phyloP scores from a whole-genome alignment of 1,140 invertebrate genomes.

The Bathynomus jamesi region DNA sequence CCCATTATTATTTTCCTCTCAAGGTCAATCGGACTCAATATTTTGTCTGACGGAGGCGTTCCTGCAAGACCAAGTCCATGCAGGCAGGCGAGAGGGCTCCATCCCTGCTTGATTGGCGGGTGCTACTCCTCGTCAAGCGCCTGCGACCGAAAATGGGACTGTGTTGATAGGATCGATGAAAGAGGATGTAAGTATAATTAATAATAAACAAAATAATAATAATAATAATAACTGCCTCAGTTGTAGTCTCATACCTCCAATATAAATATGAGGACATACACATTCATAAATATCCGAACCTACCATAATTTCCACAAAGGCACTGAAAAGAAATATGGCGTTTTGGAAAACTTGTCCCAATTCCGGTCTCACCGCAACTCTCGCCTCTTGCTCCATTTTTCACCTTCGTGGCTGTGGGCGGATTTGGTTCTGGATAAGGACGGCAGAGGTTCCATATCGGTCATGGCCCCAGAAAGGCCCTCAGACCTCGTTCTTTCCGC shows the following conservation, averaged over 20 bases:
- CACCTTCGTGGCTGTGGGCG: constrained; percentile 26
- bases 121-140: constrained; percentile 63
- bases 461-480: constrained; percentile 56
- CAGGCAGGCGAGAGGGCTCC: constrained; percentile 59
- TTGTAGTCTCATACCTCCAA: no score
- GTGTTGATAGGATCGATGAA: constrained; percentile 41
- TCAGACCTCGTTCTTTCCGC: constrained; percentile 88
- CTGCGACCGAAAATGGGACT: constrained; percentile 62
- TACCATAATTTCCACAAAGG: neutral
- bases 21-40: constrained; percentile 64
- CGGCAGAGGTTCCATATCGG: constrained; percentile 15
- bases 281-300: no score
- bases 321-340: neutral
- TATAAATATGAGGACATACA: no score
- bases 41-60: constrained; percentile 75
- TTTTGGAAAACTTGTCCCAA: neutral
- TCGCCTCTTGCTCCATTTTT: constrained; percentile 15
- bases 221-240: neutral
- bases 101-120: constrained; percentile 66
- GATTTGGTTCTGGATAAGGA: constrained; percentile 21
- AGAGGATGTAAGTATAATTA: constrained; percentile 20
- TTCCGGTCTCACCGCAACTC: neutral
- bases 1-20: no score
- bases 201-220: neutral
- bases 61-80: constrained; percentile 61